Base-by-base conservation (phyloP, 2,888 invertebrate genomes). In the Eustalomyia histrio region DNA sequence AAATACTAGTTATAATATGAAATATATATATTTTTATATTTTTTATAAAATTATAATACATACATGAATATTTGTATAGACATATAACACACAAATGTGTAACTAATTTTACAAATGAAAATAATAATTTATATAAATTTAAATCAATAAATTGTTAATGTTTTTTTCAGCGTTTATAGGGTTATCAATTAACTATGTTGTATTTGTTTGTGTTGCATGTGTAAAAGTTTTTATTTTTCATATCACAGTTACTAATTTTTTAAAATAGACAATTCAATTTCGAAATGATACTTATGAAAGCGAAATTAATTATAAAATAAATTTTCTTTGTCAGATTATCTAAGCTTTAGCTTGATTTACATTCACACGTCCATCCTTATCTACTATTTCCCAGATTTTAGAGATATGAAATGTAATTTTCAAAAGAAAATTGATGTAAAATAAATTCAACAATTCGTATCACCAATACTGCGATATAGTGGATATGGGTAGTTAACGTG, bases 191-290 rank as follows among this genome's bases (percentile, higher is more conserved):
- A 39, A 39, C 29, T 29, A 29, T 21, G 21, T 21, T 3, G 3
- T 29, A 29, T 6, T 29, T 29, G 4, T 39, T 12, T 39, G 12
- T 12, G 10, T 39, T 39, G 39, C 14, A 39, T 39, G 39, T 39
- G 39, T 39, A 39, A 39, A 39, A 39, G 50, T 60, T 24, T 55
- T 55, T 33, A 14, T 61, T 60, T 16, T 43, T 61, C 58, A 79
- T 80, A 80, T 80, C 80, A 80, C 80, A 80, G 80, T 80, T 76
- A 69, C 76, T 68, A 76, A 73, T 29, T 6, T 29, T 60, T 53
- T 55, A 72, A 29, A 33, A 47, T 39, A 75, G 64, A 69, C 21
- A 52, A 53, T 14, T 35, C 1, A 16, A 53, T 68, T 61, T 58
- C 1, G 14, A 69, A 50, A 57, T 7, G 63, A 69, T 21, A 68